A percentile compares a stretch with the other conserved stretches of the same genome.
Conservation (phyloP, 2,888 invertebrate genomes). For the Clivina fossor region DNA sequence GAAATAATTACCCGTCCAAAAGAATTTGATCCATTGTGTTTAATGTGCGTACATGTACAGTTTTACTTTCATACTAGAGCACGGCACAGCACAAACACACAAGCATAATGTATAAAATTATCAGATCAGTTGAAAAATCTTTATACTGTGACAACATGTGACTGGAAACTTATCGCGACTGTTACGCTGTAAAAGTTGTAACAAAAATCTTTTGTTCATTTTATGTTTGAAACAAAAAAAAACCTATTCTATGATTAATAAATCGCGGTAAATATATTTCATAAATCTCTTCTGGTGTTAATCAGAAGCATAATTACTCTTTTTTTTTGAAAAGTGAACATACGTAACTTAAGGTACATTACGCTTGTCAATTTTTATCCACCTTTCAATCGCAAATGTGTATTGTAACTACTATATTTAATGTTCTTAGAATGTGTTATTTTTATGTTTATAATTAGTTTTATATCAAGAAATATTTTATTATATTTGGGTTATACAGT, state of each 20-base stretch:
- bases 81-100: no score
- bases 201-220: conserved; percentile 17
- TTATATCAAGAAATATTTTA: no score
- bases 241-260: conserved; percentile 23
- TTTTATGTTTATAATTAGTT: no score
- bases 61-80: background rate
- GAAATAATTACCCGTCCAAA: conserved; percentile 2
- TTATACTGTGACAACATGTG: conserved; percentile 3
- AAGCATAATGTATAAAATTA: conserved; percentile 13
- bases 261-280: conserved; percentile 27
- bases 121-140: conserved; percentile 25
- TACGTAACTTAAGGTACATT: conserved; percentile 24
- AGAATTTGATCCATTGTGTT: conserved; percentile 1
- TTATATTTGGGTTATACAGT: no score
- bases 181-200: background rate
- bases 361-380: conserved; percentile 14
- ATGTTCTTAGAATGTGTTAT: no score
- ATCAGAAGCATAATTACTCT: conserved; percentile 26
- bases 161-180: conserved; percentile 8
- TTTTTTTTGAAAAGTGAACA: conserved; percentile 31
- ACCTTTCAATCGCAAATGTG: no score
- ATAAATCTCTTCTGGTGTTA: conserved; percentile 21
- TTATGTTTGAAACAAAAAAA: conserved; percentile 12
- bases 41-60: background rate
- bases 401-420: no score